Base-by-base conservation (phyloP, 2,888 invertebrate genomes). In the Stenodera caucasica region DNA sequence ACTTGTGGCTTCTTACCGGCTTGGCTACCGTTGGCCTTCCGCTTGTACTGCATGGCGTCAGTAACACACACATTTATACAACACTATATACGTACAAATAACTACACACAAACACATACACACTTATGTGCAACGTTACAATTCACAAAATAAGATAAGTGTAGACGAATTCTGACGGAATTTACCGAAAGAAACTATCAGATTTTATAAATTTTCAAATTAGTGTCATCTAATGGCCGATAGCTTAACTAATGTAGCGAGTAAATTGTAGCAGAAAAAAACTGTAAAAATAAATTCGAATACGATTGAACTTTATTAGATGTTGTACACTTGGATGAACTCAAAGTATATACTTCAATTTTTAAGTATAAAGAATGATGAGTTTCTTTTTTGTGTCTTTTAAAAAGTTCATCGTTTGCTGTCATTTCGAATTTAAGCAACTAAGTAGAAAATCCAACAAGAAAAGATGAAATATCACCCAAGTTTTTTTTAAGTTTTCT, bases 1-100 rank as follows among this genome's bases (percentile, higher is more conserved):
- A 78, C 78, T 77, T 78, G 77, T 77, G 65, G 74, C 74, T 69
- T 68, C 58, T 59, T 65, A 50, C 53, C 55, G 64, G 63, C 53
- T 60, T 59, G 59, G 65, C 66, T 58, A 68, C 60, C 65, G 70
- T 53, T 63, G 21, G 45, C 21, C 18, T 59, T 64, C 69, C 67
- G 69, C 69, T 64, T 72, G 45, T n/a, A n/a, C n/a, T 45, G 69
- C 70, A 71, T 75, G 72, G 74, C 77, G 75, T 70, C 70, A 11
- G 21, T 45, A 45, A 45, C 37, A 21, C n/a, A 49, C 14, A 32
- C n/a, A 30, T 14, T 30, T 7, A 49, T 29, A 51, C 40, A 49
- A 49, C 33, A 55, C 15, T 53, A 56, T 56, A 56, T 53, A 50
- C 29, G 40, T 50, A 53, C 53, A 53, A 45, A 53, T n/a, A 12